Percentiles rank a stretch among this genome's conserved stretches.
These are phyloP conservation scores for Galerucella nymphaeae DNA, from an alignment of 2,888 invertebrate species.

Conservation along the genomic window DNA sequence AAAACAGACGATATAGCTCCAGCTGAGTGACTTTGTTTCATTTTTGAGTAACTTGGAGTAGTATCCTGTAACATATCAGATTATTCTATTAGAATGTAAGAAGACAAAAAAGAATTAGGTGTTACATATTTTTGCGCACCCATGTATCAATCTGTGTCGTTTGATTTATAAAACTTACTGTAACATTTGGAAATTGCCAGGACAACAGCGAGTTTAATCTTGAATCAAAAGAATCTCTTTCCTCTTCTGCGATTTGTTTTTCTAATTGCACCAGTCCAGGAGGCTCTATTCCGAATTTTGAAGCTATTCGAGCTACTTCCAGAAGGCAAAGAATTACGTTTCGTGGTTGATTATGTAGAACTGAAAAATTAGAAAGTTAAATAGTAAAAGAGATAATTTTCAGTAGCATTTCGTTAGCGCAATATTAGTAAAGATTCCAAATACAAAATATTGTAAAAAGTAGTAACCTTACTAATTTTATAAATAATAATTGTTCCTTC, in stretches of 20 bases:
- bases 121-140: too few species aligned
- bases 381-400: background rate
- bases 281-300: conserved; percentile 82
- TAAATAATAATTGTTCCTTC: too few species aligned
- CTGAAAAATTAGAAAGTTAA: conserved; percentile 63
- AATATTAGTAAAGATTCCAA: too few species aligned
- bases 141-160: too few species aligned
- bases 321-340: conserved; percentile 87
- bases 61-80: conserved; percentile 6
- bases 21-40: conserved; percentile 68
- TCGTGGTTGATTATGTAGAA: conserved; percentile 84
- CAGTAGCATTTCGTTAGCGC: too few species aligned
- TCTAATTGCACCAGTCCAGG: conserved; percentile 85
- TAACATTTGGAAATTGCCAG: conserved; percentile 71
- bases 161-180: conserved; percentile 9
- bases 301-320: conserved; percentile 86
- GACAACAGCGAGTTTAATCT: conserved; percentile 72
- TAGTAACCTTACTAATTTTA: too few species aligned
- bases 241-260: conserved; percentile 86
- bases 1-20: conserved; percentile 59
- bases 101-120: too few species aligned
- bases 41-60: conserved; percentile 55
- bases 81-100: too few species aligned
- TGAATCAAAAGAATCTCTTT: conserved; percentile 74
- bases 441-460: too few species aligned